Evolutionary conservation across 2,888 invertebrate species (phyloP), one percentile per base, ranked within the genome.

Genomic region (Himalopsyche japonica): DNA sequence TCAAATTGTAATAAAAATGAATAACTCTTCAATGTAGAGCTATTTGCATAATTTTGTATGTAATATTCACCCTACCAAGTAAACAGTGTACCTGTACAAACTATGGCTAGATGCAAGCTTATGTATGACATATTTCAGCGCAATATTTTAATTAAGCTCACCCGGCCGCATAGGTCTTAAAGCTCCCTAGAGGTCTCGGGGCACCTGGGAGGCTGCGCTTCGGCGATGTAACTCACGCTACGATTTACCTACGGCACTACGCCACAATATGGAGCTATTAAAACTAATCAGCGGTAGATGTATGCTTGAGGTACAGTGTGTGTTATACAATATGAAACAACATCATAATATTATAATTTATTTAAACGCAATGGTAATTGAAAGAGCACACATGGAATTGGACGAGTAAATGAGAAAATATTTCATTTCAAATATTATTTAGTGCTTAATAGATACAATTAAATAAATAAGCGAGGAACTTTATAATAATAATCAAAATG

Each of bases 91-190:
- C 79, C 79, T 79, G 79, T 43, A 79, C 82, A 79, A 57, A 57
- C 57, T 57, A 57, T 57, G 57, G 43, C 43, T 81, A 76, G 82
- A 81, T 85, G 34, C 43, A 79, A 80, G 84, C 82, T 83, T 84
- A 84, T 76, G 82, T 70, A 80, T 80, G 82, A 82, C 84, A 86
- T 84, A 84, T 86, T 84, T 84, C 84, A 86, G 81, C 82, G 48
- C 84, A 86, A 86, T 86, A 86, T 86, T 84, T 86, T 86, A 86
- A 86, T 86, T 86, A 86, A 86, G 84, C 84, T 57, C 79, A 64
- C 37, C 70, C 57, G 79, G n/a, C 70, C 24, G 43, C 64, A 15
- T 32, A 18, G 34, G 32, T 27, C 76, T 34, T 34, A 34, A 20
- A 20, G 79, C 24, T 34, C 32, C 32, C 47, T 24, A 12, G 80